These are phyloP conservation scores for Branchinecta lindahli DNA, from an alignment of 1,140 invertebrate genomes.

Conservation along the genomic window DNA sequence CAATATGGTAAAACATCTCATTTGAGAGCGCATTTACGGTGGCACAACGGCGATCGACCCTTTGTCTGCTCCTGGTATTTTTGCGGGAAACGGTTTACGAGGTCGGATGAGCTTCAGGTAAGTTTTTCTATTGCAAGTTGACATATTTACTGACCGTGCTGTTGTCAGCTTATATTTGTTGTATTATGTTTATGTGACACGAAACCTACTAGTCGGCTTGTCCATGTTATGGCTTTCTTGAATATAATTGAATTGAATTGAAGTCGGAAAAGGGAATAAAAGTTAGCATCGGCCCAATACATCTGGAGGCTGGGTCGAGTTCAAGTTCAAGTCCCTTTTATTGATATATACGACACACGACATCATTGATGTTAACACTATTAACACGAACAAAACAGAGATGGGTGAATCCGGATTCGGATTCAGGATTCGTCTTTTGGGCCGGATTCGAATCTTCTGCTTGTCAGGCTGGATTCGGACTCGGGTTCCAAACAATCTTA, in stretches of 20 bases:
- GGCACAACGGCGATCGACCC: conserved; percentile 46
- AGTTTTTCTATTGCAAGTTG: conserved; percentile 25
- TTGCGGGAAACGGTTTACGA: conserved; percentile 61
- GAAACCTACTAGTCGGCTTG: neutral
- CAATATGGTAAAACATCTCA: conserved; percentile 56
- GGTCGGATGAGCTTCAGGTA: conserved; percentile 82
- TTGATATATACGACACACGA: too few species aligned
- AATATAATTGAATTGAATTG: too few species aligned
- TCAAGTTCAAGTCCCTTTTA: too few species aligned
- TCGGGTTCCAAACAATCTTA: too few species aligned
- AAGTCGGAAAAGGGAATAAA: neutral
- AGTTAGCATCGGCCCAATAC: neutral
- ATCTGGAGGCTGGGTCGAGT: neutral
- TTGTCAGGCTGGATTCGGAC: too few species aligned
- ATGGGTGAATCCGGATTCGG: too few species aligned
- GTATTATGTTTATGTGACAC: neutral
- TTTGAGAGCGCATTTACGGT: conserved; percentile 49
- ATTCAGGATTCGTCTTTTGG: too few species aligned
- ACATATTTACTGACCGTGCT: neutral
- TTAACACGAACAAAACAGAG: too few species aligned
- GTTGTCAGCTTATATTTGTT: neutral
- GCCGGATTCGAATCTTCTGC: too few species aligned
- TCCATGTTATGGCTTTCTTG: too few species aligned
- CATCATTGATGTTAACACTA: too few species aligned
- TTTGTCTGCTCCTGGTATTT: conserved; percentile 42